These are phyloP conservation scores for Pegoplata infirma DNA, from an alignment of 2,888 invertebrate species.

Conservation along the genomic window DNA sequence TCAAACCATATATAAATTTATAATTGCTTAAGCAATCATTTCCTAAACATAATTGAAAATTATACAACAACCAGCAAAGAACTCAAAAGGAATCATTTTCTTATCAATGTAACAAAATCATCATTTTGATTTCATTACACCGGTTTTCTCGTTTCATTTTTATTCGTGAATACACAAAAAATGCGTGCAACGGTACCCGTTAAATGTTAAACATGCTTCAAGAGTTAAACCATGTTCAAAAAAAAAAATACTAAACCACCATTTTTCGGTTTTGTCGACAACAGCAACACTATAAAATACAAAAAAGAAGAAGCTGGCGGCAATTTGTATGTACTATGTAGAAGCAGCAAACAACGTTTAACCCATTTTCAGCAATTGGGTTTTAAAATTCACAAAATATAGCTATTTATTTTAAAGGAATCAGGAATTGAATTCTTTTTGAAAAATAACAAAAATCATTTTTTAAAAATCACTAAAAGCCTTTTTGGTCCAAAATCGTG, in stretches of 20 bases:
- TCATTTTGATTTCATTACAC: constrained; percentile 21
- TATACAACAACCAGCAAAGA: background rate
- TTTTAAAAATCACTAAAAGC: too few species aligned
- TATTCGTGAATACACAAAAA: constrained; percentile 23
- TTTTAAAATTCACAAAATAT: too few species aligned
- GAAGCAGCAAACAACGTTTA: too few species aligned
- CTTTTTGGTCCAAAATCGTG: too few species aligned
- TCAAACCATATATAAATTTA: too few species aligned
- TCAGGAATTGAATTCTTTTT: too few species aligned
- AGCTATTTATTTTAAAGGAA: too few species aligned
- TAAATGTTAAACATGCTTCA: constrained; percentile 1
- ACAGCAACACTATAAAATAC: background rate
- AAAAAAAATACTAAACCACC: background rate
- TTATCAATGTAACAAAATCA: constrained; percentile 11
- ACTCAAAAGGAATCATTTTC: background rate
- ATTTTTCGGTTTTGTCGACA: constrained; percentile 2
- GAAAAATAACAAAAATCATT: too few species aligned
- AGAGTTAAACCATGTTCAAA: constrained; percentile 6
- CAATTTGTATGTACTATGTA: background rate
- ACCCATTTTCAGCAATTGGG: too few species aligned
- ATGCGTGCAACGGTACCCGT: constrained; percentile 11
- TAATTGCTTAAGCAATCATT: too few species aligned
- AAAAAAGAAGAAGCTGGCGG: background rate
- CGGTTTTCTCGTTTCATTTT: constrained; percentile 22
- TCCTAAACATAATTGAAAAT: constrained; percentile 11